Evolutionary conservation across 2,113 vertebrate genomes (phyloP).

Genomic region (Sylvietta virens): DNA sequence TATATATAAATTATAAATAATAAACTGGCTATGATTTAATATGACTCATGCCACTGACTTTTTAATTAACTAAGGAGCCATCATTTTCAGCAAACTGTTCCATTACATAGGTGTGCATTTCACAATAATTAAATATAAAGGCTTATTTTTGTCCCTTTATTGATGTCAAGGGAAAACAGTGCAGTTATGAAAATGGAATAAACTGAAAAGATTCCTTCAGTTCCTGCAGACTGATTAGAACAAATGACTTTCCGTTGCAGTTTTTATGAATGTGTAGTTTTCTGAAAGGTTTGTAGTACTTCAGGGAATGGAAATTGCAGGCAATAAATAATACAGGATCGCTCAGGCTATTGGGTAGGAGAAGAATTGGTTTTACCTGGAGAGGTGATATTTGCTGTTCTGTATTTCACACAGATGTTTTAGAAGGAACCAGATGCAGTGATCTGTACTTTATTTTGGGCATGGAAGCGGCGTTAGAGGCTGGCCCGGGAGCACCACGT

Average conservation of each 20-base stretch:
- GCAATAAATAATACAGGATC: background rate
- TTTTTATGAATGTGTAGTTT: conserved; percentile 35
- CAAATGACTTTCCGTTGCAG: conserved; percentile 13
- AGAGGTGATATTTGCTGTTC: background rate
- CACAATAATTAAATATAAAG: conserved; percentile 36
- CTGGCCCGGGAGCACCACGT: background rate
- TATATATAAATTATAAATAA: background rate
- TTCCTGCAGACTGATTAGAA: conserved; percentile 8
- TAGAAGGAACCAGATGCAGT: background rate
- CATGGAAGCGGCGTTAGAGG: background rate
- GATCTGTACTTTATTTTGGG: background rate
- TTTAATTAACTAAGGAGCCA: conserved; percentile 21
- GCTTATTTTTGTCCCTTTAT: conserved; percentile 29
- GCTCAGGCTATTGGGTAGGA: background rate
- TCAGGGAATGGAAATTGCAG: background rate
- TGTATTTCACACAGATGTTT: background rate
- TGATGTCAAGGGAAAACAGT: conserved; percentile 26
- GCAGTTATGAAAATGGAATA: conserved; percentile 15
- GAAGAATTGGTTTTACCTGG: background rate
- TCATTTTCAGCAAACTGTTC: background rate
- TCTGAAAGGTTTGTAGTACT: conserved; percentile 8
- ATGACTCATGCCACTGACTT: background rate
- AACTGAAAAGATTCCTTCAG: conserved; percentile 1
- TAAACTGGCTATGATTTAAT: background rate
- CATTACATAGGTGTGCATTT: background rate